Conservation (phyloP, 2,797 vertebrate species). For the Amazona finschi region DNA sequence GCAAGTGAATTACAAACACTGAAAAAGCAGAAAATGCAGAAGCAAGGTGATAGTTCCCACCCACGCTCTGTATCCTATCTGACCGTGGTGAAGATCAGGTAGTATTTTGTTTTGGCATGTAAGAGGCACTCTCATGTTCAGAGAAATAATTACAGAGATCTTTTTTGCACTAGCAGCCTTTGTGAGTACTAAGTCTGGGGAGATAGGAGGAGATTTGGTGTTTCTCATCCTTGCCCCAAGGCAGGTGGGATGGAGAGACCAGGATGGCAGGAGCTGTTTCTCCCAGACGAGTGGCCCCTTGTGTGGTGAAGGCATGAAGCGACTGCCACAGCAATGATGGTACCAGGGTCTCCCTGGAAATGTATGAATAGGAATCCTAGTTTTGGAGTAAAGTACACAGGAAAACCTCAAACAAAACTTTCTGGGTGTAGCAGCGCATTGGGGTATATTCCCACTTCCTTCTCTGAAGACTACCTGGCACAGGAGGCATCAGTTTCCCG, state of each 20-base stretch:
- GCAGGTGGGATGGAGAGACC: neutral
- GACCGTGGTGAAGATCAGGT: neutral
- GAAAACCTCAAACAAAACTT: neutral
- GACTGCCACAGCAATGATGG: neutral
- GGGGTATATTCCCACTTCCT: neutral
- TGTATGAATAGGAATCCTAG: neutral
- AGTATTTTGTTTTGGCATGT: neutral
- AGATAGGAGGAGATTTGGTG: neutral
- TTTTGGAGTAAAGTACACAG: neutral
- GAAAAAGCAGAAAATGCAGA: neutral
- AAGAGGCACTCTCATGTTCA: neutral
- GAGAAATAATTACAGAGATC: neutral
- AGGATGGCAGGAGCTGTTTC: neutral
- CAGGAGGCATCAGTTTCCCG: neutral
- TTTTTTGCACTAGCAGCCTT: neutral
- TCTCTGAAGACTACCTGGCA: neutral
- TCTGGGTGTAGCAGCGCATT: rapidly evolving
- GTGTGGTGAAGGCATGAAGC: rapidly evolving
- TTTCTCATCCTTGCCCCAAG: neutral
- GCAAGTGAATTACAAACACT: neutral
- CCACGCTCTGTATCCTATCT: neutral
- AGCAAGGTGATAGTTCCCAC: neutral
- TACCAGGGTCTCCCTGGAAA: neutral
- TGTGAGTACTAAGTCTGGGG: neutral
- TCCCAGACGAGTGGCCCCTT: rapidly evolving